Conservation (phyloP, 2,888 invertebrate species). For the Acleris literana region DNA sequence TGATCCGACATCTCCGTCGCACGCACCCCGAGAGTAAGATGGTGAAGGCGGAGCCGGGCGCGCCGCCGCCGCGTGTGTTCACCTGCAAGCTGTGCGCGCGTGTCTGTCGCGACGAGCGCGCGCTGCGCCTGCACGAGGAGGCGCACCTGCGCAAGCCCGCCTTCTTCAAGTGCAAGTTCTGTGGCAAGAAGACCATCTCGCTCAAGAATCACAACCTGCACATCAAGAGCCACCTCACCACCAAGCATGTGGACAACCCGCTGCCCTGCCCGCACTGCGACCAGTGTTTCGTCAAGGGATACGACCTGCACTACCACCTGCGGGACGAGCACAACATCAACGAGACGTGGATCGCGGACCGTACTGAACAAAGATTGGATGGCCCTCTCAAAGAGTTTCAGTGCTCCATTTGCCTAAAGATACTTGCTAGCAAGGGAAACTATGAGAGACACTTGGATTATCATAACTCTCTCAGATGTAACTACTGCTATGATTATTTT, state of each 20-base stretch:
- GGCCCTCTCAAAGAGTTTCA: slow-evolving; percentile 74
- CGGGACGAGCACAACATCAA: slow-evolving; percentile 66
- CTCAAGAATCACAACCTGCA: slow-evolving; percentile 70
- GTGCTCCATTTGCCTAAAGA: slow-evolving; percentile 75
- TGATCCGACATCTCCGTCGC: slow-evolving; percentile 73
- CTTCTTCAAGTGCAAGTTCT: slow-evolving; percentile 78
- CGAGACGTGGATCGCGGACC: slow-evolving; percentile 76
- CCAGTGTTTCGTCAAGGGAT: slow-evolving; percentile 68
- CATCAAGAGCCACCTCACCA: slow-evolving; percentile 69
- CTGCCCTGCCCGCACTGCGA: slow-evolving; percentile 72
- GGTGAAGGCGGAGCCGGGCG: slow-evolving; percentile 79
- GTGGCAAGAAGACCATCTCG: slow-evolving; percentile 72
- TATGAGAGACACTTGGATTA: slow-evolving; percentile 78
- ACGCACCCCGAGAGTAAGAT: slow-evolving; percentile 80
- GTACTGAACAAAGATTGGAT: slow-evolving; percentile 54
- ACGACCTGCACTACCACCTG: slow-evolving; percentile 73
- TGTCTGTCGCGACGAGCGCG: slow-evolving; percentile 66
- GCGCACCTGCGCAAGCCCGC: slow-evolving; percentile 71
- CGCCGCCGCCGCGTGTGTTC: slow-evolving; percentile 65
- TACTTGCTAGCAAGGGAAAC: slow-evolving; percentile 76
- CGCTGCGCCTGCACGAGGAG: slow-evolving; percentile 68
- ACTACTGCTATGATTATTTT: slow-evolving; percentile 79
- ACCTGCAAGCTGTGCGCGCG: slow-evolving; percentile 77
- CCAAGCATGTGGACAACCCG: slow-evolving; percentile 70
- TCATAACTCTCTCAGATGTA: slow-evolving; percentile 76